These are phyloP conservation scores for Uropetala carovei DNA, from an alignment of 2,888 invertebrate species.

Conservation along the genomic window DNA sequence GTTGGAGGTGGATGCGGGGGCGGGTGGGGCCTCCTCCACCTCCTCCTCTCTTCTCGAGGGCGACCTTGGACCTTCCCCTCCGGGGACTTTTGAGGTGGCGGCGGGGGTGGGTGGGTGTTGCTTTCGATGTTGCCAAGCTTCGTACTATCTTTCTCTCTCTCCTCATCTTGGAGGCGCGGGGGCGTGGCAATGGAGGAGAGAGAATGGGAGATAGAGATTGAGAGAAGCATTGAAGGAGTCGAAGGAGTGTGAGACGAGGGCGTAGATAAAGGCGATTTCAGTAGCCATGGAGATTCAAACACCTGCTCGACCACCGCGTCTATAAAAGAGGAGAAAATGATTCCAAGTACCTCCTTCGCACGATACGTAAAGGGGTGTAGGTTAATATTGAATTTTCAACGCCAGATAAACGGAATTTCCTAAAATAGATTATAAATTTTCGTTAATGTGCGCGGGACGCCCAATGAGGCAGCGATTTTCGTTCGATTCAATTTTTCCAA, in stretches of 20 bases:
- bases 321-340: background rate
- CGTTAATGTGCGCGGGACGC: too few relatives aligned
- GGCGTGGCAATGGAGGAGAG: conserved; percentile 42
- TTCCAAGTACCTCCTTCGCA: background rate
- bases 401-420: background rate
- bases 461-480: too few relatives aligned
- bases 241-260: conserved; percentile 22
- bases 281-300: conserved; percentile 29
- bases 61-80: conserved; percentile 58
- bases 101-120: conserved; percentile 49
- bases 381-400: background rate
- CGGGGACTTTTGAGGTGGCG: conserved; percentile 31
- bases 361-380: background rate
- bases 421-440: too few relatives aligned
- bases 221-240: background rate
- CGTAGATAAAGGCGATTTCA: background rate
- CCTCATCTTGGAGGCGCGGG: background rate
- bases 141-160: background rate
- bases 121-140: conserved; percentile 57
- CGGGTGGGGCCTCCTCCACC: conserved; percentile 34
- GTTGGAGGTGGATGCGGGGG: conserved; percentile 42
- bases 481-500: too few relatives aligned
- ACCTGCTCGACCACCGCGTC: background rate
- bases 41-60: background rate
- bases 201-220: conserved; percentile 15